Evolutionary conservation across 2,113 vertebrate genomes (phyloP).

Genomic region (Planiliza haematocheilus): DNA sequence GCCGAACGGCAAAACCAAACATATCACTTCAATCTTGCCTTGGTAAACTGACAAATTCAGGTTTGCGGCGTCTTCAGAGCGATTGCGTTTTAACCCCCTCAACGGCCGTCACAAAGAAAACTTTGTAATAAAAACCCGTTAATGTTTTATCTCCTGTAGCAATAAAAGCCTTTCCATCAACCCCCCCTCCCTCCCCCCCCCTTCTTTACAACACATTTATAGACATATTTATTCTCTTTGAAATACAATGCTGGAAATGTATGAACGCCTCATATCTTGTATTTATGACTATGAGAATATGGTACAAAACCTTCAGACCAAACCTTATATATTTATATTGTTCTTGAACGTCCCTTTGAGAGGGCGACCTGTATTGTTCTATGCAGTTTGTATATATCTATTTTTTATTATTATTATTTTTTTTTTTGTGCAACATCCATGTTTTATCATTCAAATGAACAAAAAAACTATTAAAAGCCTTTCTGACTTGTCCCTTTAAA

Average conservation of each 20-base stretch:
- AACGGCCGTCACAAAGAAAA: not conserved
- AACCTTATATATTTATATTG: conserved; percentile 72
- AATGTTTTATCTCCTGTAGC: conserved; percentile 23
- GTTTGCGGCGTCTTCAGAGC: conserved; percentile 5
- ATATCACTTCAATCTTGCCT: conserved; percentile 32
- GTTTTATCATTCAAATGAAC: conserved; percentile 53
- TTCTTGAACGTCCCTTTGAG: conserved; percentile 51
- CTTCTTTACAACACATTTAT: conserved; percentile 20
- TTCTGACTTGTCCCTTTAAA: conserved; percentile 39
- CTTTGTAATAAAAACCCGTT: conserved; percentile 12
- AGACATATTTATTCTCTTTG: conserved; percentile 63
- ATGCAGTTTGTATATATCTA: conserved; percentile 57
- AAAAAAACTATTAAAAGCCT: conserved; percentile 38
- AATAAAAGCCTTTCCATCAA: conserved; percentile 38
- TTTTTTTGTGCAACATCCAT: not conserved
- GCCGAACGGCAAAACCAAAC: conserved; percentile 54
- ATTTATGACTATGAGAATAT: conserved; percentile 67
- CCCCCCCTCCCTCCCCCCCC: no score
- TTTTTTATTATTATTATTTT: not conserved
- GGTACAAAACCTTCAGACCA: conserved; percentile 53
- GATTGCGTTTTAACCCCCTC: not conserved
- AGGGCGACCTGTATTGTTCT: conserved; percentile 57
- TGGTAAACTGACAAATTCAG: conserved; percentile 19
- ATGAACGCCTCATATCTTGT: conserved; percentile 57
- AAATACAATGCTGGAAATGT: conserved; percentile 62